Base-by-base conservation (phyloP, 2,113 vertebrate species). In the Zosterops hypoxanthus region DNA sequence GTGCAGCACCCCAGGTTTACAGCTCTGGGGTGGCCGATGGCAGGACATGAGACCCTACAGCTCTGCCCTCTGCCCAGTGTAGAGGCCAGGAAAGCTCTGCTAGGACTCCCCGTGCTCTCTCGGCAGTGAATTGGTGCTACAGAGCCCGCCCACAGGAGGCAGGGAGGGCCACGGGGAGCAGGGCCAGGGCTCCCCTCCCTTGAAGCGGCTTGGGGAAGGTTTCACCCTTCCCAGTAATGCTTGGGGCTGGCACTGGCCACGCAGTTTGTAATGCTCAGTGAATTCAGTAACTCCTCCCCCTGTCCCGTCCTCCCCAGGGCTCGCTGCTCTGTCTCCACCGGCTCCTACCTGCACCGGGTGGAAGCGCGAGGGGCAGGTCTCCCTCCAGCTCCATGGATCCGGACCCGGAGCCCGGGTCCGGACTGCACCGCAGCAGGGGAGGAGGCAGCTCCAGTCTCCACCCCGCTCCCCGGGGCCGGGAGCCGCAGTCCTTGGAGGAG, bases 261-360 rank as follows among this genome's bases (percentile, higher is more conserved):
- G 31, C 7, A 2, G 20, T 86, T 59, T 84, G 72, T 57, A 83
- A 85, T 46, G 53, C 90, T 88, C 78, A 9, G 80, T 34, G 94
- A 83, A 77, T 25, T 33, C 31, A 56, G 56, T 12, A 2, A 34
- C 36, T 63, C 42, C 18, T 44, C 14, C 47, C 31, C 28, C 9
- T 0, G 3, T 56, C 86, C 34, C 1, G 0, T 66, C 47, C 52
- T 84, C 50, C 80, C 72, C 89, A 69, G 73, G 87, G 63, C 64
- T 88, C 5, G 0, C 56, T 82, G 91, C 75, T 92, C 24, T 5
- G 59, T 14, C 52, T 82, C 56, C 9, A 72, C 3, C 3, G 0
- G 90, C 66, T 96, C 94, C 95, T 94, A 97, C 94, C 95, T 96
- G 94, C 70, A 44, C 6, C 1, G 14, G 85, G 44, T 1, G 44